Conservation (phyloP, 1,140 invertebrate genomes). For the Uloborus diversus region DNA sequence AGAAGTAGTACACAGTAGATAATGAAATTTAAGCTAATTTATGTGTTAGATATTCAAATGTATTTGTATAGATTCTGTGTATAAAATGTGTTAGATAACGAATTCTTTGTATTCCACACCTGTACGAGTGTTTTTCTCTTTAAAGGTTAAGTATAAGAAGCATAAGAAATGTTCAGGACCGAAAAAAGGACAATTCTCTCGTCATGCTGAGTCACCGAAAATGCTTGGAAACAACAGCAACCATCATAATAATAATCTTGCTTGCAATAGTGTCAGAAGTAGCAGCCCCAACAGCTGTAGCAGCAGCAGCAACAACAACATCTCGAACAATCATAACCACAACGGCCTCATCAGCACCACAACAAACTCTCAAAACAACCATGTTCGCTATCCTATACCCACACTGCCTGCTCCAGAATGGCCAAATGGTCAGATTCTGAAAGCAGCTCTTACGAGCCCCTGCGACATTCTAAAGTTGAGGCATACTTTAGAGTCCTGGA, state of each 20-base stretch:
- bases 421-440: slow-evolving; percentile 81
- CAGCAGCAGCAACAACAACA: neutral
- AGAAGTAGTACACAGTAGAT: too few relatives aligned
- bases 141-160: slow-evolving; percentile 95
- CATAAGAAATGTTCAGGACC: slow-evolving; percentile 86
- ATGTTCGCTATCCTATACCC: neutral
- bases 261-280: neutral
- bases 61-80: too few relatives aligned
- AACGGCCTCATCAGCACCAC: neutral
- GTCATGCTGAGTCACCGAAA: neutral
- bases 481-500: slow-evolving; percentile 76
- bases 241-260: neutral
- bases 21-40: too few relatives aligned
- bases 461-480: slow-evolving; percentile 90
- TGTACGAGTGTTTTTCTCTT: too few relatives aligned
- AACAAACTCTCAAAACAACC: neutral
- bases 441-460: slow-evolving; percentile 88
- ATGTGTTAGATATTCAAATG: too few relatives aligned
- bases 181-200: slow-evolving; percentile 64
- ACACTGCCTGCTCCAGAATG: slow-evolving; percentile 2
- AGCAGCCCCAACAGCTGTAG: neutral
- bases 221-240: neutral
- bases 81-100: too few relatives aligned
- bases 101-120: too few relatives aligned
- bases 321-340: slow-evolving; percentile 4